phyloP scores from a whole-genome alignment of 2,797 vertebrate genomes.

The Pantherophis vulpinus region DNA sequence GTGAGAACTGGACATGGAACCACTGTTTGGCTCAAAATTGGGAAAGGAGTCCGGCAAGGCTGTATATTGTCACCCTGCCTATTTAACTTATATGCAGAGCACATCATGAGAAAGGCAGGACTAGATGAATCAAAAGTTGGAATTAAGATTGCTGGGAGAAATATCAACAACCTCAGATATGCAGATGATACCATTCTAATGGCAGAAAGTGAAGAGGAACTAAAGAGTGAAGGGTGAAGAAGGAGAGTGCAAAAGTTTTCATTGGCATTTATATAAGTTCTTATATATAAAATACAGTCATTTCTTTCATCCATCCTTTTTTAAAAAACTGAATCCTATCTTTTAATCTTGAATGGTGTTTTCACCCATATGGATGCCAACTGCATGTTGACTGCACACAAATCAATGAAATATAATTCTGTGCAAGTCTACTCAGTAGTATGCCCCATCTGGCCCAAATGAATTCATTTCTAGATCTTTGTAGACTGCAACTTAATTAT shows the following conservation, averaged over 20 bases:
- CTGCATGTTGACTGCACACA: neutral
- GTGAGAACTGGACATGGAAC: no score
- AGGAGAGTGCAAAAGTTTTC: constrained; percentile 17
- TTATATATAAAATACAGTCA: neutral
- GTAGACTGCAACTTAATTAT: neutral
- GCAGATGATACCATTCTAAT: no score
- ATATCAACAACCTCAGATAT: no score
- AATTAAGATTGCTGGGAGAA: no score
- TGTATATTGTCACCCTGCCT: no score
- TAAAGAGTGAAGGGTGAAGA: no score
- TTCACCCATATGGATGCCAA: neutral
- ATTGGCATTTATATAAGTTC: constrained; percentile 40
- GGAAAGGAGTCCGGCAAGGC: no score
- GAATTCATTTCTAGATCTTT: neutral
- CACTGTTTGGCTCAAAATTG: no score
- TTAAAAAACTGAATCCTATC: neutral
- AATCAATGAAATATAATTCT: neutral
- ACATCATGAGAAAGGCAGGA: no score
- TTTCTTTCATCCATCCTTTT: constrained; percentile 29
- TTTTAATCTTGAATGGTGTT: neutral
- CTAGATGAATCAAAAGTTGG: no score
- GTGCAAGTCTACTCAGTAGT: neutral
- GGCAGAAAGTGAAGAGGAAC: no score
- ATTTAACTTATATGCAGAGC: no score
- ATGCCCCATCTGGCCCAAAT: neutral